Evolutionary conservation across 2,888 invertebrate genomes (phyloP).

Genomic region (Drosophila antonietae): DNA sequence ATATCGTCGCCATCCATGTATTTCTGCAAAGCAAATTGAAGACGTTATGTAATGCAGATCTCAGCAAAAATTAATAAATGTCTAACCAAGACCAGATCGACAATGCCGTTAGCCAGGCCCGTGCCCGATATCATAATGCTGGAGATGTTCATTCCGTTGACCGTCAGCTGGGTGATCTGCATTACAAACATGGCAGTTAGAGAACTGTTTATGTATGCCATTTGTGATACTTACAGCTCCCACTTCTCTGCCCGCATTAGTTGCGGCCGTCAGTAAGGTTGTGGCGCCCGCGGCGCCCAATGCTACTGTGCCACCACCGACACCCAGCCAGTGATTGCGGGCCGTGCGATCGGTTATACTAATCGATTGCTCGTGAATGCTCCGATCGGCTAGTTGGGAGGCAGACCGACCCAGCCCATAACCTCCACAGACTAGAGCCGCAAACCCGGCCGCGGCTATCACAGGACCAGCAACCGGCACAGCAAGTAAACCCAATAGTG

Average conservation of each 20-base stretch:
- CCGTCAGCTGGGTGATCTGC: constrained; percentile 69
- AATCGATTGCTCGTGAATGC: constrained; percentile 80
- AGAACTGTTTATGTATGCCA: not conserved
- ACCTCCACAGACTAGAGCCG: constrained; percentile 65
- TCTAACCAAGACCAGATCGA: constrained; percentile 80
- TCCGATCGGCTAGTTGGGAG: constrained; percentile 69
- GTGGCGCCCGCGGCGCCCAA: constrained; percentile 78
- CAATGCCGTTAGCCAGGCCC: constrained; percentile 74
- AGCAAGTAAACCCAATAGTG: constrained; percentile 54
- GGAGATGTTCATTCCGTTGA: constrained; percentile 81
- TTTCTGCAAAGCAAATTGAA: constrained; percentile 60
- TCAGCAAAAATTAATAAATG: no score
- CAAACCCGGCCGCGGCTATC: constrained; percentile 56
- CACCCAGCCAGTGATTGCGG: constrained; percentile 76
- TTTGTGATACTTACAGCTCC: constrained; percentile 65
- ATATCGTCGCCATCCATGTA: constrained; percentile 73
- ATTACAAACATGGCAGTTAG: not conserved
- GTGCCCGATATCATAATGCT: constrained; percentile 80
- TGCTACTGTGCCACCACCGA: constrained; percentile 69
- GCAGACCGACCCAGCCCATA: constrained; percentile 75
- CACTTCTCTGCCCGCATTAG: constrained; percentile 72
- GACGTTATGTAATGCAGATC: not conserved
- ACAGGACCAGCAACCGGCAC: constrained; percentile 72
- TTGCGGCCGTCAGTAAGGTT: constrained; percentile 62
- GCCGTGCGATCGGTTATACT: constrained; percentile 71